Conservation (phyloP, 2,888 invertebrate genomes). For the Brenthis daphne region DNA sequence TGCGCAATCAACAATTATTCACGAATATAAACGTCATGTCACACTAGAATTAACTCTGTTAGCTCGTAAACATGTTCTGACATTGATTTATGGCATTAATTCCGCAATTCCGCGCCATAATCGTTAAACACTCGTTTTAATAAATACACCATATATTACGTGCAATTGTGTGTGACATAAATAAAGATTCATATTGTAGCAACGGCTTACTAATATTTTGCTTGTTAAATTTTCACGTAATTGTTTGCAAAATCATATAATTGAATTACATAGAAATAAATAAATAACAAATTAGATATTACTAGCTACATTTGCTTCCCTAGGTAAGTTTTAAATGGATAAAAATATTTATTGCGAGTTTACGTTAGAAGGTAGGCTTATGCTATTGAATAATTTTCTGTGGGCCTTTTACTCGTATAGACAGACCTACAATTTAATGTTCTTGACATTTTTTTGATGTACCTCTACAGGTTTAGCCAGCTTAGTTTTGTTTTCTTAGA, state of each 20-base stretch:
- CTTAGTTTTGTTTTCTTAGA: too few species aligned
- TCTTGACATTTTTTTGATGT: too few species aligned
- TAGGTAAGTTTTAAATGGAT: too few species aligned
- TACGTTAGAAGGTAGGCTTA: too few species aligned
- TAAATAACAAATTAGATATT: too few species aligned
- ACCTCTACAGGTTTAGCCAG: too few species aligned
- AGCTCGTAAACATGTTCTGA: conserved; percentile 80
- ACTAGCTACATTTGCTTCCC: too few species aligned
- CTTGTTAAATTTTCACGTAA: conserved; percentile 16
- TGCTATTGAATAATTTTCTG: too few species aligned
- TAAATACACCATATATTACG: conserved; percentile 48
- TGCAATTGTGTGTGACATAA: conserved; percentile 35
- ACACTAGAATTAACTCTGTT: conserved; percentile 79
- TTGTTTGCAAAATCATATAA: not conserved
- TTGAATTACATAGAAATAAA: too few species aligned
- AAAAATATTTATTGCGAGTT: too few species aligned
- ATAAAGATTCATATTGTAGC: conserved; percentile 30
- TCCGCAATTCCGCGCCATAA: conserved; percentile 64
- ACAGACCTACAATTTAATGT: too few species aligned
- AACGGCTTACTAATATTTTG: conserved; percentile 25
- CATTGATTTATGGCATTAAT: conserved; percentile 79
- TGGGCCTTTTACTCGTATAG: too few species aligned
- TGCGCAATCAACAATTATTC: conserved; percentile 76
- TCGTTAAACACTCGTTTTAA: conserved; percentile 67
- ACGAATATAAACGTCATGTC: conserved; percentile 80